These are phyloP conservation scores for Pyrgilauda ruficollis DNA, from an alignment of 2,113 vertebrate species.

Conservation along the genomic window DNA sequence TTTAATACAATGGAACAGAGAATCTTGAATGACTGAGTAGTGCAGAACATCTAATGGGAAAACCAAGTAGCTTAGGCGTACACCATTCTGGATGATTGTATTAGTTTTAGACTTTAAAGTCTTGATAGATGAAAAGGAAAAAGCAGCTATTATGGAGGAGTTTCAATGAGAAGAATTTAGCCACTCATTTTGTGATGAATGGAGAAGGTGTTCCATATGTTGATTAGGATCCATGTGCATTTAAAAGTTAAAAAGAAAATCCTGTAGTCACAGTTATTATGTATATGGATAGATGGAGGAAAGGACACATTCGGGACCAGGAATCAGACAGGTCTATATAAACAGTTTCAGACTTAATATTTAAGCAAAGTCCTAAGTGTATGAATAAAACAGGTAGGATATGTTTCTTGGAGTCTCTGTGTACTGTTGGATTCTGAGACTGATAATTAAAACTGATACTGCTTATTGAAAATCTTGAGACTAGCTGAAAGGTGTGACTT, in stretches of 20 bases:
- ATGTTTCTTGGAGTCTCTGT: neutral
- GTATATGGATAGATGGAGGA: neutral
- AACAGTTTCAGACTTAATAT: neutral
- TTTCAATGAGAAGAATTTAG: neutral
- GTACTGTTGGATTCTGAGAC: neutral
- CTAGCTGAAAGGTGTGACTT: neutral
- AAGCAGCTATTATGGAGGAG: neutral
- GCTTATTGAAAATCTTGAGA: neutral
- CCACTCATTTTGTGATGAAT: neutral
- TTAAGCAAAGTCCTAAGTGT: neutral
- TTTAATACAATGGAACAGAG: neutral
- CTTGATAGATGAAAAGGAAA: neutral
- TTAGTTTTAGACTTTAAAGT: neutral
- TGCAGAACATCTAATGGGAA: neutral
- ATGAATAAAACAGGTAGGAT: neutral
- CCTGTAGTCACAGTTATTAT: neutral
- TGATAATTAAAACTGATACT: neutral
- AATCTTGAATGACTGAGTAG: neutral
- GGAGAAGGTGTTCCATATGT: neutral
- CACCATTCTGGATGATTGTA: neutral
- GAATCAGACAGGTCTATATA: neutral
- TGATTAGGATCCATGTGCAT: neutral
- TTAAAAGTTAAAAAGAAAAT: neutral
- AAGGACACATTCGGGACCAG: neutral
- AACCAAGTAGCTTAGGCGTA: neutral